These are phyloP conservation scores for Myotis davidii DNA, from an alignment of 2,113 vertebrate species.

Conservation along the genomic window DNA sequence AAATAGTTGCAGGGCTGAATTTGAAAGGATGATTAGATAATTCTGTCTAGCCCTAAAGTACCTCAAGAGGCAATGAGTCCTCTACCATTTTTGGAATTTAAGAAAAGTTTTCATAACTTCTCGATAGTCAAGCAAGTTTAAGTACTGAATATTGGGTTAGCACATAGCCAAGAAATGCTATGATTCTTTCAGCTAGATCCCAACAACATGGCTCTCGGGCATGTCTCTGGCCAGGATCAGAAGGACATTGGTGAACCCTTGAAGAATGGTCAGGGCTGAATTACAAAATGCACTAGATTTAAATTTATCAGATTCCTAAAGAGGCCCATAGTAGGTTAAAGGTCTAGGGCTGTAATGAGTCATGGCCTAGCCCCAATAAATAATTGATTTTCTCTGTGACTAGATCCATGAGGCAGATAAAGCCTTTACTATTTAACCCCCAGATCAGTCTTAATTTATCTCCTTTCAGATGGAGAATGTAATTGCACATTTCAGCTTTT, in stretches of 20 bases:
- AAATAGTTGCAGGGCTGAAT: background rate
- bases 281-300: background rate
- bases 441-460: background rate
- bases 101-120: background rate
- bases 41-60: background rate
- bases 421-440: background rate
- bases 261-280: background rate
- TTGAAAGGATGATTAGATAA: background rate
- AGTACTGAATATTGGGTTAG: background rate
- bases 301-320: background rate
- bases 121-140: background rate
- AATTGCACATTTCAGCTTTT: constrained; percentile 11
- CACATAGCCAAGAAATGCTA: background rate
- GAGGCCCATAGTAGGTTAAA: background rate
- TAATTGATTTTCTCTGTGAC: background rate
- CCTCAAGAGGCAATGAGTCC: background rate
- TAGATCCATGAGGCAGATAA: background rate
- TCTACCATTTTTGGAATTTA: background rate
- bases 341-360: background rate
- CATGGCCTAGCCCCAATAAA: background rate
- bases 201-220: background rate
- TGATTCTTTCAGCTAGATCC: background rate
- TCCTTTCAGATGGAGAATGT: background rate
- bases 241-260: background rate
- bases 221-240: background rate